A percentile compares a stretch with the other conserved stretches of the same genome.
These are phyloP conservation scores for Pelmatolapia mariae DNA, from an alignment of 2,113 vertebrate genomes.

Conservation along the genomic window DNA sequence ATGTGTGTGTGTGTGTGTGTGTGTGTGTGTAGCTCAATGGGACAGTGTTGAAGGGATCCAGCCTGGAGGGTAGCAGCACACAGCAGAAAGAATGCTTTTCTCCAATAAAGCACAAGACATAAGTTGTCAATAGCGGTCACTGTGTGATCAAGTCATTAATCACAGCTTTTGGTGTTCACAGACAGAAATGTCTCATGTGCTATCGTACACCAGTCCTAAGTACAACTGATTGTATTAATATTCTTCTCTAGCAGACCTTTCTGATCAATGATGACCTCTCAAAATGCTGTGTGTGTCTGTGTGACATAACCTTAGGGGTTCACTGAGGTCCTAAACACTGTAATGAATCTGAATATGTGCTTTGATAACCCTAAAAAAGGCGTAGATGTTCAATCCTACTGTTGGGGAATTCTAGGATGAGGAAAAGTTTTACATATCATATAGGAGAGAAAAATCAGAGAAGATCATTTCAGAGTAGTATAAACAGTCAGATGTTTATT, in stretches of 20 bases:
- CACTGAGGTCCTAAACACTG: background rate
- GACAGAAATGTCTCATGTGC: background rate
- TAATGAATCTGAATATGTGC: background rate
- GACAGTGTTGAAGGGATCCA: constrained; percentile 48
- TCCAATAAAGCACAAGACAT: constrained; percentile 17
- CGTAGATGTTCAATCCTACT: background rate
- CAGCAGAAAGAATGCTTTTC: background rate
- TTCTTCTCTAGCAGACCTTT: background rate
- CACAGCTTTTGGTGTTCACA: constrained; percentile 32
- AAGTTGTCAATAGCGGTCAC: constrained; percentile 31
- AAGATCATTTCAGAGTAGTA: constrained; percentile 12
- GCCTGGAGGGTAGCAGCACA: constrained; percentile 34
- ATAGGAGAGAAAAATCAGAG: background rate
- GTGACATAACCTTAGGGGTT: background rate
- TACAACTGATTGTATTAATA: constrained; percentile 22
- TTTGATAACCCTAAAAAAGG: background rate
- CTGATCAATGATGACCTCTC: constrained; percentile 28
- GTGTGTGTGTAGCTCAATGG: constrained; percentile 22
- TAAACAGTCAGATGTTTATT: constrained; percentile 71
- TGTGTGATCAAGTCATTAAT: constrained; percentile 55
- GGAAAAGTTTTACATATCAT: background rate
- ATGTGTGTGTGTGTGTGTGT: background rate
- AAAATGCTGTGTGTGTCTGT: background rate
- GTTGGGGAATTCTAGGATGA: background rate
- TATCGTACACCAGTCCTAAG: background rate